Base-by-base conservation (phyloP, 2,113 vertebrate species). In the Paraplagusia blochii region DNA sequence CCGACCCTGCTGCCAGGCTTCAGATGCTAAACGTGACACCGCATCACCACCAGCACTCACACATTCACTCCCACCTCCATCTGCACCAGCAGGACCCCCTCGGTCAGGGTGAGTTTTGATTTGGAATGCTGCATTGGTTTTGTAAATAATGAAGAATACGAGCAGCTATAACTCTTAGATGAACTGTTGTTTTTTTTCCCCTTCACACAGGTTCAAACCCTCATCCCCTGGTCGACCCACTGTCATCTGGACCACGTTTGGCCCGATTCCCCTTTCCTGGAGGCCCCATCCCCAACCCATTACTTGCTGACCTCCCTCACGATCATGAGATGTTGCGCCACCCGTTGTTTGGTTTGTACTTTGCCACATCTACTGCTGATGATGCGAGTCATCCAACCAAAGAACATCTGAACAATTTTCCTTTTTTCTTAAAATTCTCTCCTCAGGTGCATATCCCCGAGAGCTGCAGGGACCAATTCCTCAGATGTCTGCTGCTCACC, bases 21-120 rank as follows among this genome's bases (percentile, higher is more conserved):
- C 97, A 99, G 90, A 96, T 99, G 96, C 97, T 98, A 84, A 98
- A 98, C 12, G 96, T 98, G 60, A 98, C 97, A 0, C 97, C 96
- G 0, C 97, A 99, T 84, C 97, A 99, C 38, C 97, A 99, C 86
- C 97, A 99, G 63, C 97, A 99, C 74, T 99, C 97, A 0, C 97
- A 99, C 86, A 97, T 99, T 86, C 97, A 98, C 90, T 99, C 96
- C 0, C 97, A 99, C 87, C 91, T 99, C 47, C 97, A 98, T 87
- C 92, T 98, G 57, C 97, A 99, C 85, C 97, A 99, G 82, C 97
- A 98, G 90, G 96, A 99, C 66, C 95, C 94, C 9, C 90, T 98
- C 5, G 91, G 97, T 74, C 97, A 97, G 93, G 97, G 97, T 99
- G 83, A 90, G 91, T 34, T 15, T 40, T 7, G 42, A 48, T 11